These are phyloP conservation scores for Melanostoma scalare DNA, from an alignment of 2,888 invertebrate genomes.

Conservation along the genomic window DNA sequence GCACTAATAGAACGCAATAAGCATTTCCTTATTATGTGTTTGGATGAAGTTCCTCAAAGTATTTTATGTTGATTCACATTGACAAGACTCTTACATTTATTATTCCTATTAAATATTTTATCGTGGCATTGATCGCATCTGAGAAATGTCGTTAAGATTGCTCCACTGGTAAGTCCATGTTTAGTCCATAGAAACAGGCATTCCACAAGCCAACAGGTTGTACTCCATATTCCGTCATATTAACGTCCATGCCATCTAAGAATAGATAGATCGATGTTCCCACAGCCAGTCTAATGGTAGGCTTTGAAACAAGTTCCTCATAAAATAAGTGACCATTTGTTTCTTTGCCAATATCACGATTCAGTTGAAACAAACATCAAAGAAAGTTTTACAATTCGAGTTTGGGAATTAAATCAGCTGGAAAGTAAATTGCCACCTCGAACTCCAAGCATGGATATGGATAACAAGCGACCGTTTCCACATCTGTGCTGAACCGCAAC, in stretches of 20 bases:
- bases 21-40: no score
- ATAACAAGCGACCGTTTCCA: constrained; percentile 10
- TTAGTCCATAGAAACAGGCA: constrained; percentile 28
- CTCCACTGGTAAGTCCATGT: constrained; percentile 18
- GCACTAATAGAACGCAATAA: no score
- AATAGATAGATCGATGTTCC: constrained; percentile 26
- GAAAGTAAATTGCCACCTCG: constrained; percentile 30
- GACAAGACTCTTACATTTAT: no score
- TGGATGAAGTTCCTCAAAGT: no score
- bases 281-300: background rate
- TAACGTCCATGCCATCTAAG: constrained; percentile 18
- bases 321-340: background rate
- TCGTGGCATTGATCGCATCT: background rate
- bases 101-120: background rate
- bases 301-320: constrained; percentile 45
- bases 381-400: constrained; percentile 51
- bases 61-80: no score
- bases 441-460: background rate
- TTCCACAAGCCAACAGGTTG: constrained; percentile 32
- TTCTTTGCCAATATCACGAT: background rate
- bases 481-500: constrained; percentile 14
- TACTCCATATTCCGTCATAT: constrained; percentile 18
- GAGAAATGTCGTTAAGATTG: constrained; percentile 41
- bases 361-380: constrained; percentile 8
- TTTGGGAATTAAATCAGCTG: constrained; percentile 57